phyloP scores from a whole-genome alignment of 2,113 vertebrate species.

The Eretmodus cyanostictus region DNA sequence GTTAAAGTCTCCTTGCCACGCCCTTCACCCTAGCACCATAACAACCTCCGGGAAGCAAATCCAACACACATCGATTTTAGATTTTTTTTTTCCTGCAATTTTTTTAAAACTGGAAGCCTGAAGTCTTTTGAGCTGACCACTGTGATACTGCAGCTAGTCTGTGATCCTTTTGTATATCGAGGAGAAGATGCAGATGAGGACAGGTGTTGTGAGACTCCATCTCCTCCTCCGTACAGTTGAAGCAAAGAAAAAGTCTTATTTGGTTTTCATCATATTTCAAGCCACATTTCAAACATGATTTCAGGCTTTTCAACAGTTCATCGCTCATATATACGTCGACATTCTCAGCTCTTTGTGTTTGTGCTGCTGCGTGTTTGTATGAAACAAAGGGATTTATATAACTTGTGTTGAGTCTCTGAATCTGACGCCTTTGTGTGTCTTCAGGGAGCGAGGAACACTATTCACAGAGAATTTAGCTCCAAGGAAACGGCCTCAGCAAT shows the following conservation, averaged over 20 bases:
- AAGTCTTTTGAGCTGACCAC: background rate
- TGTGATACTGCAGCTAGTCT: background rate
- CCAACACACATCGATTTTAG: background rate
- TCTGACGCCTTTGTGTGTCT: conserved; percentile 17
- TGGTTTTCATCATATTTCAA: background rate
- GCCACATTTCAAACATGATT: background rate
- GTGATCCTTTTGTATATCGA: background rate
- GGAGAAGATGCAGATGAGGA: background rate
- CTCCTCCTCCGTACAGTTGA: background rate
- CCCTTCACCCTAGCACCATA: conserved; percentile 1
- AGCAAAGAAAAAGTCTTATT: background rate
- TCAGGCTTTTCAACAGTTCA: background rate
- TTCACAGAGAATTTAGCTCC: background rate
- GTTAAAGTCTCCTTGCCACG: conserved; percentile 20
- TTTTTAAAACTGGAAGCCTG: background rate
- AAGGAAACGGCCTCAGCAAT: background rate
- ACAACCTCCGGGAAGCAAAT: background rate
- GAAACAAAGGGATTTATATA: conserved; percentile 22
- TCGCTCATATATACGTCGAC: background rate
- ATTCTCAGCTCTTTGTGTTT: background rate
- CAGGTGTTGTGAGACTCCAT: background rate
- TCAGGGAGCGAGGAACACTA: background rate
- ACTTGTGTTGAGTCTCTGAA: conserved; percentile 17
- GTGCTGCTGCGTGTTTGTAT: background rate
- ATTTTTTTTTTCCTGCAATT: background rate